A percentile compares a stretch with the other conserved stretches of the same genome.
phyloP scores from a whole-genome alignment of 2,888 invertebrate genomes.

The Hyposoter dolosus region DNA sequence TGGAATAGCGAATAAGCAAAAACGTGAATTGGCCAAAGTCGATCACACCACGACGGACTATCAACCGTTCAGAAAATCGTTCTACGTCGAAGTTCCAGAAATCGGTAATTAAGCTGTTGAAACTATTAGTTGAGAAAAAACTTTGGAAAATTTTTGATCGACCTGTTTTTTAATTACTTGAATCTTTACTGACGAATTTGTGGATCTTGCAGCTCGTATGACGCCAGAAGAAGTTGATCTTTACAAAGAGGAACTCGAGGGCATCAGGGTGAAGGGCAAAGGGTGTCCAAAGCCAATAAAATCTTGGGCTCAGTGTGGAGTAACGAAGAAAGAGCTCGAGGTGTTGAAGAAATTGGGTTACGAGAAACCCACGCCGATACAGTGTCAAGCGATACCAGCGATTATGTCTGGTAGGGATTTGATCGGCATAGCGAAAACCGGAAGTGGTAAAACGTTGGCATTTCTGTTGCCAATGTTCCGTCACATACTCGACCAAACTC shows the following conservation, averaged over 20 bases:
- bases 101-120: slow-evolving; percentile 85
- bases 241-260: slow-evolving; percentile 96
- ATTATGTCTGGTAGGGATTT: slow-evolving; percentile 98
- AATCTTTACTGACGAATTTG: neutral
- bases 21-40: slow-evolving; percentile 97
- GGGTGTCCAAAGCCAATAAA: slow-evolving; percentile 98
- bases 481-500: slow-evolving; percentile 97
- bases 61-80: slow-evolving; percentile 95
- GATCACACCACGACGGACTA: slow-evolving; percentile 95
- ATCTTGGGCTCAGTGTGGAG: slow-evolving; percentile 99
- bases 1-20: slow-evolving; percentile 95
- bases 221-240: slow-evolving; percentile 93
- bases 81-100: slow-evolving; percentile 99
- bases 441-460: slow-evolving; percentile 99
- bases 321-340: slow-evolving; percentile 97
- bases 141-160: no score
- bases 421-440: slow-evolving; percentile 99
- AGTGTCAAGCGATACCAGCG: slow-evolving; percentile 98
- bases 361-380: slow-evolving; percentile 99
- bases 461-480: slow-evolving; percentile 99
- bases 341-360: slow-evolving; percentile 95
- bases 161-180: neutral
- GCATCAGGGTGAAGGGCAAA: slow-evolving; percentile 97
- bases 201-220: slow-evolving; percentile 89
- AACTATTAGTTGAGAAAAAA: neutral